Evolutionary conservation across 2,888 invertebrate species (phyloP).

Genomic region (Drosophila anomalipes): DNA sequence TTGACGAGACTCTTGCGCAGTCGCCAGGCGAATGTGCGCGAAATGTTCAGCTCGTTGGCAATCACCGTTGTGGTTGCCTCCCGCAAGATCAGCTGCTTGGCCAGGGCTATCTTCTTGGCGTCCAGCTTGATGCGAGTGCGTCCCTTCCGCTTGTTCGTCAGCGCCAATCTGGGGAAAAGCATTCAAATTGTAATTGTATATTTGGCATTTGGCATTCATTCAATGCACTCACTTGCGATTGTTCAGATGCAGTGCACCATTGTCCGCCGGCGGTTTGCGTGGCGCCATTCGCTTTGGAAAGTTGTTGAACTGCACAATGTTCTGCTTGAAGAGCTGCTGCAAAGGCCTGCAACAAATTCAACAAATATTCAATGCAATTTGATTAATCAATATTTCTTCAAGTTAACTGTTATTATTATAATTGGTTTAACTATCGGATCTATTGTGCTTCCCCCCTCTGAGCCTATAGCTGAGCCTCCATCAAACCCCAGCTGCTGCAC

Average conservation of each 20-base stretch:
- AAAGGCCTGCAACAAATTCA: constrained; percentile 73
- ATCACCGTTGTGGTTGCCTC: constrained; percentile 85
- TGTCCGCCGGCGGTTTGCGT: constrained; percentile 71
- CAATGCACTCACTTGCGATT: constrained; percentile 80
- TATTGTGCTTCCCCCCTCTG: no score
- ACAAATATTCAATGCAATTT: neutral
- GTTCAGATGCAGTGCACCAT: constrained; percentile 79
- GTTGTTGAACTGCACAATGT: constrained; percentile 84
- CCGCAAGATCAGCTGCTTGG: constrained; percentile 83
- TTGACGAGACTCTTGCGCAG: constrained; percentile 84
- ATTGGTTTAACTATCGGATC: no score
- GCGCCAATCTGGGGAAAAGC: constrained; percentile 40
- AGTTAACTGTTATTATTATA: no score
- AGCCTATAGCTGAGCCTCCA: no score
- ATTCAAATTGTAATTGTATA: neutral
- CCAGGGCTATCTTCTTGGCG: constrained; percentile 83
- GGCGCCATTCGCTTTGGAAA: constrained; percentile 79
- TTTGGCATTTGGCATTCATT: neutral
- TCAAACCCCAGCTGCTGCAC: no score
- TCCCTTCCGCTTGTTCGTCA: constrained; percentile 83
- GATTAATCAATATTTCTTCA: no score
- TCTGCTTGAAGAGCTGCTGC: constrained; percentile 84
- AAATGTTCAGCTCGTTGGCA: constrained; percentile 84
- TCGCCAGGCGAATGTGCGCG: constrained; percentile 85
- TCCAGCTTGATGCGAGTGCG: constrained; percentile 85